Evolutionary conservation across 2,888 invertebrate genomes (phyloP), one percentile per base, ranked within the genome.

Genomic region (Perdita meconis): DNA sequence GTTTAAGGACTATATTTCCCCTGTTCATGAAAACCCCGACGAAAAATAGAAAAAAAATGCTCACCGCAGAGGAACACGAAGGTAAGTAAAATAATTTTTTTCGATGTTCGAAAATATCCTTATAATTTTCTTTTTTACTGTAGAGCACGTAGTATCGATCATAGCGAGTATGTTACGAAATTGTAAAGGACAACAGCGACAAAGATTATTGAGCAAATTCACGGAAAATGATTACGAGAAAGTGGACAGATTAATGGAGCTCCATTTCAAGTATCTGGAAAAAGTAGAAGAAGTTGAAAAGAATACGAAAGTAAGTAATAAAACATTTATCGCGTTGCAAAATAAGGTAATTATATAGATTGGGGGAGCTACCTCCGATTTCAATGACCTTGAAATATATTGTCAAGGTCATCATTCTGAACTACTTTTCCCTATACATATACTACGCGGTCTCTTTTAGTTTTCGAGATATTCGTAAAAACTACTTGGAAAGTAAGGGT

Each of bases 1-100:
- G 99, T 0, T 94, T 99, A 13, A 94, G 99, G 55, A 98, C 98
- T 4, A 96, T 99, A 76, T 99, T 99, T 93, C 99, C 99, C 0
- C 93, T 99, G 0, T 99, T 99, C 91, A 99, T 99, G 99, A 98
- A 99, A 93, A 99, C 99, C 0, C 99, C 99, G 0, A 97, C 97
- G 88, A 95, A 96, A 87, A 95, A 95, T 87, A 94, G 96, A 75
- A 96, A 96, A 89, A 95, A 96, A 86, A 94, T 97, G 56, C 93
- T 97, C 10, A 96, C 97, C 5, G 94, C 96, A 0, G 97, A 98
- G 89, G 97, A 98, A 90, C 97, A 98, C 87, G 98, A 98, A 94
- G 96, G 96, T 95, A 88, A 72, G 19, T 34, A 26, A 19, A 50
- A 19, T 42, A 50, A 19, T 16, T 12, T 26, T 4, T 8, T 40